Percentiles rank a stretch among this genome's conserved stretches.
Evolutionary conservation across 2,113 vertebrate species (phyloP).

Genomic region (Corythaixoides concolor): DNA sequence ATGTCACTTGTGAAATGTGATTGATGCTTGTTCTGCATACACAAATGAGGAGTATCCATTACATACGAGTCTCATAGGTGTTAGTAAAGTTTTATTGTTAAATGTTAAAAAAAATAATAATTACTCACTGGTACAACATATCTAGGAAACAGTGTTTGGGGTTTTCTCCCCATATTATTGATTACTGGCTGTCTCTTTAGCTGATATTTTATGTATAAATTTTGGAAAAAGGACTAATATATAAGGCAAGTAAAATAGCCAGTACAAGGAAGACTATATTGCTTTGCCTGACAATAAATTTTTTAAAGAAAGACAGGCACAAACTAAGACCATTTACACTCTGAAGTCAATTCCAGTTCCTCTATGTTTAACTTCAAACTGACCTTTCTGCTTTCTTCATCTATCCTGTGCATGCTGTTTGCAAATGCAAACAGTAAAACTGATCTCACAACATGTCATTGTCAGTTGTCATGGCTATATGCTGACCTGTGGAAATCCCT

Average conservation of each 20-base stretch:
- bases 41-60: constrained; percentile 47
- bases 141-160: background rate
- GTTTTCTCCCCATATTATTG: background rate
- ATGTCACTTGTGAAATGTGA: constrained; percentile 11
- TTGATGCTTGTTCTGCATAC: constrained; percentile 8
- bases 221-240: background rate
- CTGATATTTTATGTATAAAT: background rate
- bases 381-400: background rate
- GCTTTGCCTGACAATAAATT: background rate
- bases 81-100: constrained; percentile 61
- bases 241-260: background rate
- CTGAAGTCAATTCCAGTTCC: background rate
- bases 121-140: constrained; percentile 31
- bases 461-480: background rate
- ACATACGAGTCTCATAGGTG: background rate
- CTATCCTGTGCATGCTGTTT: background rate
- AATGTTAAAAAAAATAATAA: constrained; percentile 16
- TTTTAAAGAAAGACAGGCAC: background rate
- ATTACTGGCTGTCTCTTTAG: background rate
- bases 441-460: background rate
- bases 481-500: background rate
- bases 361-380: background rate
- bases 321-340: background rate
- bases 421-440: background rate
- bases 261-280: background rate